phyloP scores from a whole-genome alignment of 2,888 invertebrate species.

The Dascillus cervinus region DNA sequence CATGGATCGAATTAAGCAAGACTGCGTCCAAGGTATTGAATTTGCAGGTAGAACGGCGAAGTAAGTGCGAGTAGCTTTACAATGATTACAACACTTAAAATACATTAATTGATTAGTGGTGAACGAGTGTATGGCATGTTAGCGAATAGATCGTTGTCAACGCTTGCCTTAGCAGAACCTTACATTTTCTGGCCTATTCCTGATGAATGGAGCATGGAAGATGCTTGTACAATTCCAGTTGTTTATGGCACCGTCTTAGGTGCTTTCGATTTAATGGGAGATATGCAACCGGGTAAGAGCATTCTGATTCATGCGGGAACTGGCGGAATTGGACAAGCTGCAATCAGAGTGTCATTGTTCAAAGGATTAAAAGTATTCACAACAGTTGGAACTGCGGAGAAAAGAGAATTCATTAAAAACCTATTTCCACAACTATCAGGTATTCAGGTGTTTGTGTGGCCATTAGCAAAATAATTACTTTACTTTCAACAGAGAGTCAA shows the following conservation, averaged over 20 bases:
- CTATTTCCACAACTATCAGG: constrained; percentile 41
- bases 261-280: constrained; percentile 44
- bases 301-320: constrained; percentile 58
- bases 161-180: constrained; percentile 50
- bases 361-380: constrained; percentile 60
- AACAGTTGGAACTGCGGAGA: constrained; percentile 61
- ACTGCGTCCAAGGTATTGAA: too few relatives aligned
- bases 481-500: constrained; percentile 59
- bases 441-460: too few relatives aligned
- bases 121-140: too few relatives aligned
- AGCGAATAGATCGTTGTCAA: too few relatives aligned
- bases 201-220: too few relatives aligned
- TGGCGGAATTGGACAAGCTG: constrained; percentile 71
- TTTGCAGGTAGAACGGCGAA: too few relatives aligned
- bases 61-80: too few relatives aligned
- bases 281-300: too few relatives aligned
- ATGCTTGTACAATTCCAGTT: constrained; percentile 70
- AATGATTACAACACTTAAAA: too few relatives aligned
- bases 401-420: constrained; percentile 56
- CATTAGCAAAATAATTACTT: too few relatives aligned
- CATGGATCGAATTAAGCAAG: constrained; percentile 44
- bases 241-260: constrained; percentile 53
- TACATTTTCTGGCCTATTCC: too few relatives aligned
- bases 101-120: too few relatives aligned
- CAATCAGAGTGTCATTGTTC: constrained; percentile 62